Evolutionary conservation across 23 tunicate genomes (phyloP), one percentile per base, ranked within the genome.

Genomic region (Styela plicata): DNA sequence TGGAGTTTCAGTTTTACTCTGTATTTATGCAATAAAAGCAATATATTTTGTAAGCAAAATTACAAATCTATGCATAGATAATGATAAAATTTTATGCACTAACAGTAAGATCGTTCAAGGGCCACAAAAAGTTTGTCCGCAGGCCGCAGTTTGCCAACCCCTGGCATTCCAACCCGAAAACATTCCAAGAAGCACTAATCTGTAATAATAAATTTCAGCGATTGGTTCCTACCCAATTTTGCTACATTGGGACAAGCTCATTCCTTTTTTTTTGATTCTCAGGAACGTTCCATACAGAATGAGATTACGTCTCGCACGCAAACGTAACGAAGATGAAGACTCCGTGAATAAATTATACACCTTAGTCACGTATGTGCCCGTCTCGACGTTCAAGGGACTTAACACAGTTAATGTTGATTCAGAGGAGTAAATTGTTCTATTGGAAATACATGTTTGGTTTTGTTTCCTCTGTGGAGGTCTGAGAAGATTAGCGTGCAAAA

Each of bases 301-400:
- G 79, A 87, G 99, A 33, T 85, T 96, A 62, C 94, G 97, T 25
- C 85, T 96, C 26, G 88, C 96, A 19, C 79, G 99, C 27, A 96
- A 96, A 63, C 89, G 99, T 21, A 96, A 96, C 69, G 99, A 96
- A 78, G 99, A 96, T 64, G 99, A 96, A 69, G 99, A 96, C 71
- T 85, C 91, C 70, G 90, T 94, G 18, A 96, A 96, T 93, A 96
- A 96, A 64, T 87, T 96, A 28, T 96, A 96, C 90, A 96, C 99
- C 30, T 73, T 88, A 25, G 97, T 96, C 19, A 91, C 99, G 29
- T 89, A 91, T 63, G 97, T 96, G 29, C 97, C 99, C n/a, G 94
- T 89, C 33, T 88, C 96, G 20, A 35, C 90, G 2, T 96, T 87
- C 91, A 96, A 96, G 84, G 99, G 99, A 24, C 85, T 96, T 32